These are phyloP conservation scores for Crypturellus undulatus DNA, from an alignment of 2,113 vertebrate genomes.

Conservation along the genomic window DNA sequence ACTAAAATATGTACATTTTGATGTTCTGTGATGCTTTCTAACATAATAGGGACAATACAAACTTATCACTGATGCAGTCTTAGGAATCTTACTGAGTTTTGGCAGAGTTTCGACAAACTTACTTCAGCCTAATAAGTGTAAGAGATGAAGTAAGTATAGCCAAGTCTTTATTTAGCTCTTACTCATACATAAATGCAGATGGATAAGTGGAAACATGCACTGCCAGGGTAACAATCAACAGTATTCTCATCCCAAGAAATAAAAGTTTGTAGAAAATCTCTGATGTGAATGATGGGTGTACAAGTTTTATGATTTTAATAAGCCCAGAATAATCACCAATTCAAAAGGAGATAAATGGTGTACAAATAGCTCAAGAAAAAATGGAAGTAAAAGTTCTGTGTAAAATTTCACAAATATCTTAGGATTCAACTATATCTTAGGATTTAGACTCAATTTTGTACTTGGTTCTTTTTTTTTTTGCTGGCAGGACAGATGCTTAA, in stretches of 20 bases:
- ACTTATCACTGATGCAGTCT: not conserved
- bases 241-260: not conserved
- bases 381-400: not conserved
- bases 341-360: not conserved
- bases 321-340: not conserved
- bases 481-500: not conserved
- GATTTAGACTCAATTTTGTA: not conserved
- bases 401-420: not conserved
- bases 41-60: not conserved
- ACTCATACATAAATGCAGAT: not conserved
- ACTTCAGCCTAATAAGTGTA: not conserved
- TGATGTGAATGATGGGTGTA: not conserved
- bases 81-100: not conserved
- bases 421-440: not conserved
- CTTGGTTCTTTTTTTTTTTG: not conserved
- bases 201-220: not conserved
- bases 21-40: not conserved
- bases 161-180: not conserved
- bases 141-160: not conserved
- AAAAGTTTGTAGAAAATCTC: not conserved
- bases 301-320: not conserved
- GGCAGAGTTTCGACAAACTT: not conserved
- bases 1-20: not conserved
- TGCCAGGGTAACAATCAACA: not conserved
- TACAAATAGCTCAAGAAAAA: not conserved